A percentile compares a stretch with the other conserved stretches of the same genome.
Evolutionary conservation across 1,140 invertebrate species (phyloP).

Genomic region (Aphelinus atriplicis): DNA sequence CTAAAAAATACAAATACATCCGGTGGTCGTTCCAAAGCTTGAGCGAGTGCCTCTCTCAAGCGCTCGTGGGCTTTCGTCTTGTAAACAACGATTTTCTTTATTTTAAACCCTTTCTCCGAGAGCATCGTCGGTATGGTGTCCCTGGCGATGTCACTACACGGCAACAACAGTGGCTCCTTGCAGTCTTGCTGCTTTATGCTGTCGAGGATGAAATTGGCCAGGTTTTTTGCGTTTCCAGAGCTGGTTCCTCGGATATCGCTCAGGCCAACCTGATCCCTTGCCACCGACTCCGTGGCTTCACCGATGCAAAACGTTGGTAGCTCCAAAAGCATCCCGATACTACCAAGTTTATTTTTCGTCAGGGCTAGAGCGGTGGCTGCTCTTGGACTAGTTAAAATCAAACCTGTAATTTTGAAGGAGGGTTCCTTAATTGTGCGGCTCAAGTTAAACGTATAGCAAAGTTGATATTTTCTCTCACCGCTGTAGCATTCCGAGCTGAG

Average conservation of each 20-base stretch:
- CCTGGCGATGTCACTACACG: conserved; percentile 59
- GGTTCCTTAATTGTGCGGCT: conserved; percentile 10
- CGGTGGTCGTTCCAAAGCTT: conserved; percentile 42
- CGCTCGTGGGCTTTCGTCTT: conserved; percentile 52
- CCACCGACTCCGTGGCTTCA: conserved; percentile 53
- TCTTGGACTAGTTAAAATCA: conserved; percentile 61
- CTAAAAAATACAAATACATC: conserved; percentile 61
- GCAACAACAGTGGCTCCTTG: conserved; percentile 55
- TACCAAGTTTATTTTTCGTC: conserved; percentile 19
- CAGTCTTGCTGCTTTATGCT: conserved; percentile 31
- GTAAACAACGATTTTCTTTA: conserved; percentile 58
- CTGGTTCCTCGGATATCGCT: conserved; percentile 53
- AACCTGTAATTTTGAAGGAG: conserved; percentile 44
- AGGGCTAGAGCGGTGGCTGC: conserved; percentile 54
- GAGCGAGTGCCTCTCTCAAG: conserved; percentile 48
- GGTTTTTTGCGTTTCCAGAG: conserved; percentile 57
- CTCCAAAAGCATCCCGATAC: conserved; percentile 11
- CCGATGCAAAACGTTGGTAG: conserved; percentile 58
- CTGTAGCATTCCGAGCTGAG: conserved; percentile 47
- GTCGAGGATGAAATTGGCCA: conserved; percentile 54
- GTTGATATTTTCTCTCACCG: conserved; percentile 47
- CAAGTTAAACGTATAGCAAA: not conserved
- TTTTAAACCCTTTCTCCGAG: conserved; percentile 42
- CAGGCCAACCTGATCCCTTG: conserved; percentile 48
- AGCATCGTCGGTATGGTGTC: conserved; percentile 57